Base-by-base conservation (phyloP, 1,140 invertebrate species). In the Oppia nitens region DNA sequence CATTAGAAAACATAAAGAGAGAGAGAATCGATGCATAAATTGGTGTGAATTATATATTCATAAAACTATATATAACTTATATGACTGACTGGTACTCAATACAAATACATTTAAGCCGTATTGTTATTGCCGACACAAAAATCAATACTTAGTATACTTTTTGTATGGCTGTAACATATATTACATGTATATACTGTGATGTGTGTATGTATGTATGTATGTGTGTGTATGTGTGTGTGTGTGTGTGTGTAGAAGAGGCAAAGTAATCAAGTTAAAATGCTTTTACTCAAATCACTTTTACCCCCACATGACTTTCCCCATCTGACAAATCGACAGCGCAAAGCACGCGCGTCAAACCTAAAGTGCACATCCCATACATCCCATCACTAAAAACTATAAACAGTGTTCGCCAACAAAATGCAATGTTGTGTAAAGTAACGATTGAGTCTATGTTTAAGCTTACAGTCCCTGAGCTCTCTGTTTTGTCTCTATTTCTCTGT, bases 211-310 rank as follows among this genome's bases (percentile, higher is more conserved):
- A n/a, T n/a, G n/a, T n/a, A n/a, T n/a, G n/a, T 14, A 47, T 47
- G 26, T 6, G 32, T 6, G 25, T 6, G 53, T 6, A 9, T 20
- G 6, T 20, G 9, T 23, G 53, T 11, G 53, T 54, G 53, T 47
- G 45, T 4, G 6, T 48, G 32, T 48, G 24, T 6, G 53, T 11
- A 3, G 26, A 47, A n/a, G 24, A 54, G 45, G 24, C 56, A 29
- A 60, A 60, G 52, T 62, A 62, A 62, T 62, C 60, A 62, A 27
- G 60, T 62, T 62, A 62, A 62, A 62, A 62, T 62, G 60, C 60
- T 62, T 59, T 62, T 62, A 62, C 60, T 62, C 57, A 62, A 62
- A 62, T 62, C 57, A 62, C 47, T 62, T 62, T 62, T 51, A n/a
- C 47, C 25, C 54, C 51, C 29, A 47, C n/a, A n/a, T 57, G 40